phyloP scores from a whole-genome alignment of 1,140 invertebrate species.

The Lordiphosa stackelbergi region DNA sequence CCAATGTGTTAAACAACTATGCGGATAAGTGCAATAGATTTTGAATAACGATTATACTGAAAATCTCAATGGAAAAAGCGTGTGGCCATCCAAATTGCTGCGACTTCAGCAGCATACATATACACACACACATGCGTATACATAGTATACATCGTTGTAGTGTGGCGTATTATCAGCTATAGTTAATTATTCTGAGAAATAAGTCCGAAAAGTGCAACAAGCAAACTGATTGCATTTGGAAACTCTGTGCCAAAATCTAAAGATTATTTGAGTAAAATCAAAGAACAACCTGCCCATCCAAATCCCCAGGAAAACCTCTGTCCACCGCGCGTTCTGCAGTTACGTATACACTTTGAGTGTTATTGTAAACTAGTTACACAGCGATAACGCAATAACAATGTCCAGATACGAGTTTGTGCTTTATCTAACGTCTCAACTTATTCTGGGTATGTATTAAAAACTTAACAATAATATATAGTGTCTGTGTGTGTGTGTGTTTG shows the following conservation, averaged over 20 bases:
- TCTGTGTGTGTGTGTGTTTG: constrained; percentile 16
- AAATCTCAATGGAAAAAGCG: constrained; percentile 54
- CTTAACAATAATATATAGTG: neutral
- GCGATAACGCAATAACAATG: constrained; percentile 57
- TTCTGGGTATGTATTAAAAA: constrained; percentile 55
- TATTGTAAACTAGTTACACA: constrained; percentile 56
- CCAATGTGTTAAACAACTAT: neutral
- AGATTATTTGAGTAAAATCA: constrained; percentile 1
- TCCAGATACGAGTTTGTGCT: constrained; percentile 48
- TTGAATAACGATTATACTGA: constrained; percentile 2
- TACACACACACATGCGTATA: constrained; percentile 35
- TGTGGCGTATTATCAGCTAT: constrained; percentile 28
- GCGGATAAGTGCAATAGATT: neutral
- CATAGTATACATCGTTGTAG: constrained; percentile 30
- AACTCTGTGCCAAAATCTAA: constrained; percentile 31
- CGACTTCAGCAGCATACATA: constrained; percentile 7
- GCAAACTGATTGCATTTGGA: constrained; percentile 6
- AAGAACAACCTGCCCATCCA: constrained; percentile 8
- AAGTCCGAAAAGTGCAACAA: constrained; percentile 21
- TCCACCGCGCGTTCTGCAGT: constrained; percentile 28
- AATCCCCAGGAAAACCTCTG: constrained; percentile 14
- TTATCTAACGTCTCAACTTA: constrained; percentile 61
- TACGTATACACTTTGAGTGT: constrained; percentile 51
- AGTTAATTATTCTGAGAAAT: constrained; percentile 12
- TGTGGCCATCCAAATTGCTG: constrained; percentile 56